phyloP scores from a whole-genome alignment of 1,140 invertebrate species.

The Tetranychus urticae region DNA sequence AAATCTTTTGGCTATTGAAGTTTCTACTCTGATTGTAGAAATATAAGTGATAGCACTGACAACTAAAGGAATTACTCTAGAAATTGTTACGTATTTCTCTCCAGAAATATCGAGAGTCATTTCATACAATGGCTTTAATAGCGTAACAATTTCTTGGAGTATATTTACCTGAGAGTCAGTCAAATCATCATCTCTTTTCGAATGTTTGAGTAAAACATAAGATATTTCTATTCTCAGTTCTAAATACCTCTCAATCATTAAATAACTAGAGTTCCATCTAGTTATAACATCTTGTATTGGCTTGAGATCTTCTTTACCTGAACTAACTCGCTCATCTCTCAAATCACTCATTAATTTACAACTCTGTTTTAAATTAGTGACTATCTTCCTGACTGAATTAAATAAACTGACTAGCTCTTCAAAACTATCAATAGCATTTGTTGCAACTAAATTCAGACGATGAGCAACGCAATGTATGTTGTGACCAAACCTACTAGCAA shows the following conservation, averaged over 20 bases:
- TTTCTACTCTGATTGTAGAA: not conserved
- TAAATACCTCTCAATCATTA: not conserved
- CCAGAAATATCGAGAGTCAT: not conserved
- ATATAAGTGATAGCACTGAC: not conserved
- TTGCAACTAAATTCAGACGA: too few species aligned
- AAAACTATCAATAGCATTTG: too few species aligned
- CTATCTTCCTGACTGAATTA: not conserved
- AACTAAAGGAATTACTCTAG: not conserved
- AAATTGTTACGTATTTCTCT: not conserved
- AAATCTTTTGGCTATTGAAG: not conserved
- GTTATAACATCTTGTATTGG: not conserved
- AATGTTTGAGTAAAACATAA: not conserved
- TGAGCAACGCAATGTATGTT: too few species aligned
- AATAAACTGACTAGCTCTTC: too few species aligned
- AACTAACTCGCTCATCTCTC: not conserved
- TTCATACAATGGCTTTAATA: not conserved
- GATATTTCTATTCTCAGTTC: not conserved
- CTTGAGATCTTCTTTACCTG: not conserved
- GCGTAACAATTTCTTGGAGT: not conserved
- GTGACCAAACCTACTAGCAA: too few species aligned
- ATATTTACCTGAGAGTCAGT: not conserved
- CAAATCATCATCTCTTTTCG: not conserved
- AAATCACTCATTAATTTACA: not conserved
- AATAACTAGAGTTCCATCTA: not conserved
- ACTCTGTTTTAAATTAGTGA: not conserved